Evolutionary conservation across 2,888 invertebrate species (phyloP).

Genomic region (Pseudococcus jackbeardsleyi): DNA sequence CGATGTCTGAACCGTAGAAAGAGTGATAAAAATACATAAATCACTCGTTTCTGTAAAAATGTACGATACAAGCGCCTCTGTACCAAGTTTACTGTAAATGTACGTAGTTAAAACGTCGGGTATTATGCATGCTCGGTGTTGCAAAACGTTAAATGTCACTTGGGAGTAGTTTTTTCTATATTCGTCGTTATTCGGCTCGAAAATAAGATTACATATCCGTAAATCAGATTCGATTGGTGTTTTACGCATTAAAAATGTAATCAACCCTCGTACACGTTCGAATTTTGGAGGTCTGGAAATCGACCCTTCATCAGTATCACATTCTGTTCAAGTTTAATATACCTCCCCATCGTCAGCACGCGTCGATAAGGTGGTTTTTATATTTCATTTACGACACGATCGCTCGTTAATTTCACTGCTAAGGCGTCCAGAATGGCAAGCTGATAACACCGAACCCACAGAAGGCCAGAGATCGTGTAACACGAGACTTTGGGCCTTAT

Average conservation of each 20-base stretch:
- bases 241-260: conserved; percentile 61
- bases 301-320: background rate
- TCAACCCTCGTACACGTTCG: conserved; percentile 44
- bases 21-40: background rate
- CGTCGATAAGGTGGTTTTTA: conserved; percentile 53
- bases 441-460: background rate
- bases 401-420: conserved; percentile 24
- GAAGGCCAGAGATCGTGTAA: background rate
- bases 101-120: conserved; percentile 31
- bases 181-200: conserved; percentile 38
- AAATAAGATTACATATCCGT: conserved; percentile 59
- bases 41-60: conserved; percentile 33
- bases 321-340: conserved; percentile 1
- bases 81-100: background rate
- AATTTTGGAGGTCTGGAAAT: background rate
- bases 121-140: conserved; percentile 58
- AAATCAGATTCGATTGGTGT: conserved; percentile 61
- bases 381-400: conserved; percentile 39
- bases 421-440: background rate
- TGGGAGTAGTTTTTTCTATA: conserved; percentile 61
- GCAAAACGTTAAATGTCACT: conserved; percentile 60
- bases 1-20: background rate
- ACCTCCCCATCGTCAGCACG: background rate
- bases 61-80: background rate
- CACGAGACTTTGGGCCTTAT: background rate